A percentile compares a stretch with the other conserved stretches of the same genome.
Evolutionary conservation across 2,113 vertebrate species (phyloP).

Genomic region (Engraulis encrasicolus): DNA sequence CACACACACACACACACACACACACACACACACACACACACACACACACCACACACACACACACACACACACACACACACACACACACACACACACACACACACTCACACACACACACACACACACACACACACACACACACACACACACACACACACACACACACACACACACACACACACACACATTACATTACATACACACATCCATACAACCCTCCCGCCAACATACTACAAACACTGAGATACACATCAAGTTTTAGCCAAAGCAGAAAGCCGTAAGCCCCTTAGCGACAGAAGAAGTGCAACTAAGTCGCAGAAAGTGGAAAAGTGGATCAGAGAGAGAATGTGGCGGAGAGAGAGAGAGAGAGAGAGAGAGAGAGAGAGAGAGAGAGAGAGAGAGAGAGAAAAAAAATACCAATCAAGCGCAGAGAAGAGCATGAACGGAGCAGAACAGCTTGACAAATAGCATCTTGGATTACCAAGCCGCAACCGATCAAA

Average conservation of each 20-base stretch:
- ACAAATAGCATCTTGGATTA: conserved; percentile 67
- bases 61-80: no score
- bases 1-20: no score
- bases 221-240: not conserved
- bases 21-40: not conserved
- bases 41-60: not conserved
- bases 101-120: not conserved
- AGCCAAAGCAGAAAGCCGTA: not conserved
- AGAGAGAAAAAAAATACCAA: no score
- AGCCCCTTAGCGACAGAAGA: conserved; percentile 49
- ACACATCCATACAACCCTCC: no score
- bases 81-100: not conserved
- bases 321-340: conserved; percentile 17
- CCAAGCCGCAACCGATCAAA: conserved; percentile 65
- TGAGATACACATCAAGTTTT: not conserved
- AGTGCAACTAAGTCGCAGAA: conserved; percentile 40
- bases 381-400: no score
- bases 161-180: not conserved
- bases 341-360: conserved; percentile 30
- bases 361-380: no score
- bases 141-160: no score
- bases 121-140: no score
- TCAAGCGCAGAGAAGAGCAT: no score
- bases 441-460: conserved; percentile 59
- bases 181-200: not conserved